These are phyloP conservation scores for Chloroclysta siterata DNA, from an alignment of 2,888 invertebrate species.

Conservation along the genomic window DNA sequence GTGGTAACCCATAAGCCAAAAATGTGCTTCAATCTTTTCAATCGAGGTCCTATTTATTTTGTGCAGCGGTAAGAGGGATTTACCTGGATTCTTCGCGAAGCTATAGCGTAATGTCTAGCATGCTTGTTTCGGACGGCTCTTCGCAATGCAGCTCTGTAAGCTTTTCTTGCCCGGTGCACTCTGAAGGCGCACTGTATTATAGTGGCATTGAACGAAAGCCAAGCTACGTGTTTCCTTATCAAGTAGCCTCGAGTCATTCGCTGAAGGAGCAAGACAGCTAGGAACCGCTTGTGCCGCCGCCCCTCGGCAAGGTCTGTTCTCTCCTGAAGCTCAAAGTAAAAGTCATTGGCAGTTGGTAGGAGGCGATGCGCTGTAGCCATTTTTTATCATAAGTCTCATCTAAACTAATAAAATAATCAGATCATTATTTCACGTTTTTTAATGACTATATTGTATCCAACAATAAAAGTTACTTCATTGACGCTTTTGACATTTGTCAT, in stretches of 20 bases:
- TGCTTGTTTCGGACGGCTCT: slow-evolving; percentile 69
- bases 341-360: slow-evolving; percentile 58
- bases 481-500: neutral
- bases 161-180: slow-evolving; percentile 62
- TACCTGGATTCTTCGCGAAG: slow-evolving; percentile 73
- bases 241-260: slow-evolving; percentile 67
- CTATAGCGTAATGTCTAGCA: slow-evolving; percentile 61
- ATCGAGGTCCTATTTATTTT: slow-evolving; percentile 14
- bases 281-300: slow-evolving; percentile 56
- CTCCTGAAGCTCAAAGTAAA: slow-evolving; percentile 63
- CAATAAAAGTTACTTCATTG: neutral
- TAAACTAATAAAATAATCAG: neutral
- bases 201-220: slow-evolving; percentile 67
- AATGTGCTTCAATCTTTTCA: slow-evolving; percentile 4
- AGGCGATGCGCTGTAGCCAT: slow-evolving; percentile 69
- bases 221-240: slow-evolving; percentile 68
- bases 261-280: slow-evolving; percentile 65
- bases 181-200: slow-evolving; percentile 75
- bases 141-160: slow-evolving; percentile 61
- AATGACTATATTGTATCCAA: neutral
- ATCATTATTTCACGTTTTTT: neutral
- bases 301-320: slow-evolving; percentile 60
- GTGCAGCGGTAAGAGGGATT: slow-evolving; percentile 16
- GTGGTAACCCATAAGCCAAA: neutral
- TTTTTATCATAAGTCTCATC: slow-evolving; percentile 10